These are phyloP conservation scores for Cyanoliseus patagonus DNA, from an alignment of 2,113 vertebrate species.

Conservation along the genomic window DNA sequence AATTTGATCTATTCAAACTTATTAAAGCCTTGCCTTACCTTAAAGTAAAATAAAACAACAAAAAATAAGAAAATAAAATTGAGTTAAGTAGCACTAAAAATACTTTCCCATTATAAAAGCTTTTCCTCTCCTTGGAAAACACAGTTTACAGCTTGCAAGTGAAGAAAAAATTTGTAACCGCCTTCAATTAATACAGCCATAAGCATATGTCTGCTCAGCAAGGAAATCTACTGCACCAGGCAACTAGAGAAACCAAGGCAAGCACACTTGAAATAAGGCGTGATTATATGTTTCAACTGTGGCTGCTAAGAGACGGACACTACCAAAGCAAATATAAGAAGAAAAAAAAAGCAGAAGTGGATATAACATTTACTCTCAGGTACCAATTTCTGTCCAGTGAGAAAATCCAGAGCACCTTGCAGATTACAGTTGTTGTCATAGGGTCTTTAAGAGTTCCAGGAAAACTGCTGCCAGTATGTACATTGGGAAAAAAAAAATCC, in stretches of 20 bases:
- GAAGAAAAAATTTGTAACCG: not conserved
- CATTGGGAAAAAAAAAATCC: not conserved
- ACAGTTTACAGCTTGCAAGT: not conserved
- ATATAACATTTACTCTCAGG: conserved; percentile 21
- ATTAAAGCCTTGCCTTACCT: not conserved
- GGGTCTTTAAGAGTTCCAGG: conserved; percentile 4
- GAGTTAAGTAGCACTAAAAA: not conserved
- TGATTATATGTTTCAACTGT: not conserved
- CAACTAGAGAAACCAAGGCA: not conserved
- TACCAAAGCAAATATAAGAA: conserved; percentile 26
- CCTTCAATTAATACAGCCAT: not conserved
- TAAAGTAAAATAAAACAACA: not conserved
- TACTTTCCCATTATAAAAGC: not conserved
- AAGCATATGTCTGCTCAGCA: not conserved
- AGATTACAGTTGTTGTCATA: conserved; percentile 18
- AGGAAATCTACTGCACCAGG: not conserved
- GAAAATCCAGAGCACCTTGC: conserved; percentile 21
- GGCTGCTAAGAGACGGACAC: conserved; percentile 37
- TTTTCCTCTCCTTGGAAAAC: not conserved
- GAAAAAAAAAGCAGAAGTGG: not conserved
- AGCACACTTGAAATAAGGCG: conserved; percentile 4
- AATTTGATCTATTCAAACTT: not conserved
- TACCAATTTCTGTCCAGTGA: conserved; percentile 44
- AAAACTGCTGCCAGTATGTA: not conserved
- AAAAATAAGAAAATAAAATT: not conserved